A percentile compares a stretch with the other conserved stretches of the same genome.
Evolutionary conservation across 1,140 invertebrate genomes (phyloP).

Genomic region (Gonatopus flavifemur): DNA sequence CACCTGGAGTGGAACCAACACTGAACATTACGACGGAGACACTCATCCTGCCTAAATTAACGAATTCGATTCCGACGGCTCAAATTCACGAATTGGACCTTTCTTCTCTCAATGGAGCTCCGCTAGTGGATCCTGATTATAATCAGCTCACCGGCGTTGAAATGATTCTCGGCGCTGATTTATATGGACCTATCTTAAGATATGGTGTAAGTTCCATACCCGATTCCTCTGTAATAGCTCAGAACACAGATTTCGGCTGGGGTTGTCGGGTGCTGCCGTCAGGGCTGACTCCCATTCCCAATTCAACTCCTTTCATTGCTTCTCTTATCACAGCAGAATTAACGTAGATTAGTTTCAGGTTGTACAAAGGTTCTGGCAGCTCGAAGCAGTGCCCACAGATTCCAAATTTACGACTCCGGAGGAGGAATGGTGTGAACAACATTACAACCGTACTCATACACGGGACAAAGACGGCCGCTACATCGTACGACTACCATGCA

Average conservation of each 20-base stretch:
- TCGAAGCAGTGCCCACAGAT: conserved; percentile 6
- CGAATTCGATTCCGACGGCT: not conserved
- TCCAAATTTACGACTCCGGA: conserved; percentile 1
- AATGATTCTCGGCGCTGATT: conserved; percentile 17
- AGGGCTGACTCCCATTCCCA: too few species aligned
- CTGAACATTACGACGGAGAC: not conserved
- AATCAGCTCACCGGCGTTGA: conserved; percentile 1
- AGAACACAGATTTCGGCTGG: conserved; percentile 35
- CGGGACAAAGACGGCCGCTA: conserved; percentile 8
- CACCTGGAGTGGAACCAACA: not conserved
- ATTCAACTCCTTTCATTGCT: too few species aligned
- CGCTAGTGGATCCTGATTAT: conserved; percentile 17
- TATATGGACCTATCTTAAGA: conserved; percentile 9
- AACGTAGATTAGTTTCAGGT: not conserved
- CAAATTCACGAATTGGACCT: not conserved
- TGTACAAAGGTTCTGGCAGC: conserved; percentile 18
- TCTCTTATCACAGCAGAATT: not conserved
- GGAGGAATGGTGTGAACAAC: conserved; percentile 14
- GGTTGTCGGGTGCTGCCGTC: conserved; percentile 37
- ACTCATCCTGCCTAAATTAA: too few species aligned
- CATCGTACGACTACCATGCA: conserved; percentile 7
- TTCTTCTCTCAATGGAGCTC: not conserved
- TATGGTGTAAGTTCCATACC: not conserved
- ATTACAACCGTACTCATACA: conserved; percentile 6
- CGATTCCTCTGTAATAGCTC: conserved; percentile 20